Evolutionary conservation across 2,888 invertebrate species (phyloP).

Genomic region (Dendrolimus houi): DNA sequence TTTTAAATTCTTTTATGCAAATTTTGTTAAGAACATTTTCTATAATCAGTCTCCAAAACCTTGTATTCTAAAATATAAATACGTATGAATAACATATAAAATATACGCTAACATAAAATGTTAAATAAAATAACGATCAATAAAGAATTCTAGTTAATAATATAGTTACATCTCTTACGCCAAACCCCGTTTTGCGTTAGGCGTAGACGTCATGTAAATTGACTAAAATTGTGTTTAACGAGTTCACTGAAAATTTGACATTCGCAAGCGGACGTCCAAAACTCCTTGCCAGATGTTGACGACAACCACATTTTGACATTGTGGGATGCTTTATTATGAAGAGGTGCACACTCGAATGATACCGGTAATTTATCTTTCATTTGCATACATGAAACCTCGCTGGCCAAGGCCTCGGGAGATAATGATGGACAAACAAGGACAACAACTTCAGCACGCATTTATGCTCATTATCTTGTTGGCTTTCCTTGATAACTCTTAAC

Average conservation of each 20-base stretch:
- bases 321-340: conserved; percentile 34
- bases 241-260: conserved; percentile 18
- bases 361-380: conserved; percentile 38
- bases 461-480: no score
- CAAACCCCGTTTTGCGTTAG: neutral
- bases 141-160: neutral
- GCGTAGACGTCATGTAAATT: neutral
- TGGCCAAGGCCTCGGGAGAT: conserved; percentile 35
- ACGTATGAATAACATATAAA: neutral
- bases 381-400: conserved; percentile 31
- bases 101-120: neutral
- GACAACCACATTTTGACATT: conserved; percentile 33
- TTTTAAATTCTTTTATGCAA: no score
- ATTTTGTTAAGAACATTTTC: no score
- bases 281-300: conserved; percentile 17
- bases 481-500: no score
- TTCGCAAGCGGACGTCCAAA: conserved; percentile 17
- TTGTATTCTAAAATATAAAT: neutral
- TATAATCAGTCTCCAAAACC: neutral
- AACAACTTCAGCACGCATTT: neutral
- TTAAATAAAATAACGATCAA: neutral
- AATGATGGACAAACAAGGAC: conserved; percentile 42
- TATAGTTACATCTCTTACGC: neutral
- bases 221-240: neutral
- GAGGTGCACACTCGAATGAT: conserved; percentile 33